A percentile compares a stretch with the other conserved stretches of the same genome.
These are phyloP conservation scores for Drosophila mojavensis DNA, from an alignment of 1,140 invertebrate genomes.

Conservation along the genomic window DNA sequence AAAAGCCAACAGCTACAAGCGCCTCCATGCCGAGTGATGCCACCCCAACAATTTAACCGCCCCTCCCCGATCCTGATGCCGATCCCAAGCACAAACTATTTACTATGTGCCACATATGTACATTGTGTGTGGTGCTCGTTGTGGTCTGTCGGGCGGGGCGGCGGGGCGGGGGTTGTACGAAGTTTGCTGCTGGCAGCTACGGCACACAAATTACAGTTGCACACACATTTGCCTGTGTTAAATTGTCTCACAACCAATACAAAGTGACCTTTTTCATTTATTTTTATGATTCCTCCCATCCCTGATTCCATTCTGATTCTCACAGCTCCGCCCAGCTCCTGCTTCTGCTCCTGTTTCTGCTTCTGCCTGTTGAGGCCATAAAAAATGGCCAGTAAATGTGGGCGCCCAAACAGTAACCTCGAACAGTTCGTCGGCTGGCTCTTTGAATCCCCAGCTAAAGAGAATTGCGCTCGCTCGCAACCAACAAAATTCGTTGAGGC, in stretches of 20 bases:
- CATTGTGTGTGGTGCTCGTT: constrained; percentile 32
- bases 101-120: constrained; percentile 57
- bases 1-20: constrained; percentile 69
- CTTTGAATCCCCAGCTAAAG: constrained; percentile 6
- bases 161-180: constrained; percentile 48
- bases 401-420: constrained; percentile 19
- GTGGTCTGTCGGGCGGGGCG: constrained; percentile 14
- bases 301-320: constrained; percentile 1
- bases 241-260: constrained; percentile 80
- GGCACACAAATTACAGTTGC: constrained; percentile 77
- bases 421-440: constrained; percentile 31
- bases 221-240: constrained; percentile 79
- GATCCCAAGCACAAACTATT: constrained; percentile 69
- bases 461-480: constrained; percentile 12
- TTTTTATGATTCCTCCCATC: constrained; percentile 63
- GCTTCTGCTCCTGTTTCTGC: not conserved
- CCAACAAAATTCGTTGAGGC: constrained; percentile 13
- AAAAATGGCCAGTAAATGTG: constrained; percentile 66
- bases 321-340: not conserved
- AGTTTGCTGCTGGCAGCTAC: constrained; percentile 26
- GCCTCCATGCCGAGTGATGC: constrained; percentile 35
- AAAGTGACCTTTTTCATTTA: constrained; percentile 81
- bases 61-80: not conserved
- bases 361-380: constrained; percentile 29
- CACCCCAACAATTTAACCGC: constrained; percentile 35